Percentiles rank a stretch among this genome's conserved stretches.
Evolutionary conservation across 2,888 invertebrate genomes (phyloP).

Genomic region (Cloeon dipterum): DNA sequence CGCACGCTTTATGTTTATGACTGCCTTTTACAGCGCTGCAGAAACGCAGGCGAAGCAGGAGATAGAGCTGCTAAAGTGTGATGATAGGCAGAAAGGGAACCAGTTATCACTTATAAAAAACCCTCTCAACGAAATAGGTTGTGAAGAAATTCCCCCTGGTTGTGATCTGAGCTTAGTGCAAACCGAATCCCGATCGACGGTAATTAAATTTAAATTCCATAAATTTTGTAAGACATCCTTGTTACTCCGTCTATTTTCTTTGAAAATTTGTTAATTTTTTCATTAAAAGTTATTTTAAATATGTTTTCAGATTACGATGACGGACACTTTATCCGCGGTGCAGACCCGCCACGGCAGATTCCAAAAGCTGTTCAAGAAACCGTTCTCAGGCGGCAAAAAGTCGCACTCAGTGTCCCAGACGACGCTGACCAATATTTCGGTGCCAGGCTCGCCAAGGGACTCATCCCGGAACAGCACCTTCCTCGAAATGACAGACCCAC

Average conservation of each 20-base stretch:
- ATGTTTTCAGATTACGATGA: not conserved
- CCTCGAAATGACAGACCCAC: not conserved
- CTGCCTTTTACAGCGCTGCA: constrained; percentile 14
- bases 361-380: not conserved
- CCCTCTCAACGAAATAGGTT: constrained; percentile 67
- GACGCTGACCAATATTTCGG: not conserved
- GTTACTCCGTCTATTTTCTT: no score
- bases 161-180: constrained; percentile 36
- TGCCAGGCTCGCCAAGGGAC: not conserved
- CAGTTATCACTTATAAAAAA: constrained; percentile 64
- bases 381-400: not conserved
- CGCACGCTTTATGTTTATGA: no score
- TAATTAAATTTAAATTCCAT: not conserved
- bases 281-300: no score
- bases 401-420: not conserved
- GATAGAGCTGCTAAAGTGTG: constrained; percentile 54
- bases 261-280: no score
- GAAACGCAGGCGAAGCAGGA: constrained; percentile 29
- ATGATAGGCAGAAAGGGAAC: constrained; percentile 58
- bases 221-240: no score
- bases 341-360: not conserved
- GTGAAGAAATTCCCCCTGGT: constrained; percentile 68
- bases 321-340: not conserved
- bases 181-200: not conserved
- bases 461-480: not conserved